phyloP scores from a whole-genome alignment of 2,113 vertebrate species.

The Amphiprion percula region DNA sequence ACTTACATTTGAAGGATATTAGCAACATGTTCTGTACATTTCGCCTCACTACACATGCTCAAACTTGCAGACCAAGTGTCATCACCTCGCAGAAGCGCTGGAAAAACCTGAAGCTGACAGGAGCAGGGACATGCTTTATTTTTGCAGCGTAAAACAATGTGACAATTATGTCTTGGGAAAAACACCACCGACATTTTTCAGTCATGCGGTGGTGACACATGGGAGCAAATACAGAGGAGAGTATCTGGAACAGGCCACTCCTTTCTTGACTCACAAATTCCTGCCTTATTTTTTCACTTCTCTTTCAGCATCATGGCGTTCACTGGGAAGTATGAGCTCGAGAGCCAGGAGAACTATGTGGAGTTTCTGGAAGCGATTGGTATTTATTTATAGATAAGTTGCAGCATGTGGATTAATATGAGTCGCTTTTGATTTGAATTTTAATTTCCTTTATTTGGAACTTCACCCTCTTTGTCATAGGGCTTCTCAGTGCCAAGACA shows the following conservation, averaged over 20 bases:
- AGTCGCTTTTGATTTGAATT: not conserved
- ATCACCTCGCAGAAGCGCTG: not conserved
- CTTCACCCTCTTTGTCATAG: constrained; percentile 63
- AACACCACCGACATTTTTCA: not conserved
- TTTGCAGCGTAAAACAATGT: not conserved
- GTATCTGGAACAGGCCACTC: constrained; percentile 47
- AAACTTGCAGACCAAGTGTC: constrained; percentile 31
- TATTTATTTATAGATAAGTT: constrained; percentile 11
- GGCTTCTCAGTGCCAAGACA: constrained; percentile 85
- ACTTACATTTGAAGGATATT: not conserved
- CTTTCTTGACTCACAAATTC: constrained; percentile 42
- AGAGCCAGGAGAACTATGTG: constrained; percentile 88
- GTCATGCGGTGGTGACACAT: not conserved
- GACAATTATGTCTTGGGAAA: not conserved
- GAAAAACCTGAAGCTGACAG: constrained; percentile 14
- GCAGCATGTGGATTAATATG: not conserved
- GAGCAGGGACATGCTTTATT: not conserved
- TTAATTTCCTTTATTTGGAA: not conserved
- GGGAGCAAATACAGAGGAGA: constrained; percentile 28
- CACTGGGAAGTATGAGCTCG: constrained; percentile 87
- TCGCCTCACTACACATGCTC: constrained; percentile 21
- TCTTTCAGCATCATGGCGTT: constrained; percentile 84
- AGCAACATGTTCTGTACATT: too few species aligned
- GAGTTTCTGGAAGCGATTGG: constrained; percentile 85
- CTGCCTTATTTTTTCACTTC: constrained; percentile 8